Percentiles rank a stretch among this genome's conserved stretches.
Evolutionary conservation across 2,113 vertebrate genomes (phyloP).

Genomic region (Passer domesticus): DNA sequence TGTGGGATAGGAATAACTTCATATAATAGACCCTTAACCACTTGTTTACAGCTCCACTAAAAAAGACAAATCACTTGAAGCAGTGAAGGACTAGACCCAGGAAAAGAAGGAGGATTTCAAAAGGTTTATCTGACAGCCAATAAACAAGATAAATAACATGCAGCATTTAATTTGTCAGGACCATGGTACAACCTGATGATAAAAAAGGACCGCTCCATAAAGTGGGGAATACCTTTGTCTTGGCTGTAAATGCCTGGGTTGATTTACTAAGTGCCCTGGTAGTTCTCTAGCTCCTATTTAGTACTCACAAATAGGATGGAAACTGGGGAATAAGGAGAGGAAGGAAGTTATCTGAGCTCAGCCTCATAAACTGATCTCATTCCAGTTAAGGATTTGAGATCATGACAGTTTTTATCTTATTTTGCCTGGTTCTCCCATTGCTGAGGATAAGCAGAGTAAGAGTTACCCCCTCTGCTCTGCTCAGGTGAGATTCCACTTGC

Average conservation of each 20-base stretch:
- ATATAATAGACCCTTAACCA: not conserved
- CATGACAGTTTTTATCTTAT: not conserved
- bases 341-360: not conserved
- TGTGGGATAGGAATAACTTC: not conserved
- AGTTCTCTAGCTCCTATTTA: not conserved
- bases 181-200: conserved; percentile 33
- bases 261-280: conserved; percentile 40
- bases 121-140: conserved; percentile 52
- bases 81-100: not conserved
- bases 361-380: not conserved
- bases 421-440: not conserved
- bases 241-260: conserved; percentile 20
- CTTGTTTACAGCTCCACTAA: conserved; percentile 52
- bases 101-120: conserved; percentile 22
- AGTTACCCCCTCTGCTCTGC: not conserved
- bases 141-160: conserved; percentile 53
- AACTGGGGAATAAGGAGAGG: not conserved
- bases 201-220: conserved; percentile 45
- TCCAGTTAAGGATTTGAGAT: not conserved
- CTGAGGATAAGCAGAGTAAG: not conserved
- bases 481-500: not conserved
- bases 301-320: not conserved
- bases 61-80: conserved; percentile 43
- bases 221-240: conserved; percentile 35
- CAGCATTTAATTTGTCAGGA: conserved; percentile 51